Conservation (phyloP, 2,888 invertebrate genomes). For the Eretmocerus hayati region DNA sequence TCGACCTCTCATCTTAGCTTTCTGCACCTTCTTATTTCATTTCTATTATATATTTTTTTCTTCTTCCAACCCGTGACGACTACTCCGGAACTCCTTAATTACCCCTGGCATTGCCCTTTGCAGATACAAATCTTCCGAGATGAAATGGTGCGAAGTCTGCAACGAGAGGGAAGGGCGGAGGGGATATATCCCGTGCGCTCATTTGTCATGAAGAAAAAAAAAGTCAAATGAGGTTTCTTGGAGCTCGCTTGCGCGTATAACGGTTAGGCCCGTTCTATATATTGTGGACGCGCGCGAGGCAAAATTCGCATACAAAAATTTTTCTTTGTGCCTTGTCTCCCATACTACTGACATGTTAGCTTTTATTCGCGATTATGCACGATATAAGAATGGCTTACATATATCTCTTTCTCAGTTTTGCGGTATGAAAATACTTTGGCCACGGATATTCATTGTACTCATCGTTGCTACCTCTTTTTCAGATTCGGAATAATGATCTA, state of each 20-base stretch:
- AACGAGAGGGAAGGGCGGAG: neutral
- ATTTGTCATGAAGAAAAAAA: slow-evolving; percentile 10
- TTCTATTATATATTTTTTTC: neutral
- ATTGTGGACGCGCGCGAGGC: neutral
- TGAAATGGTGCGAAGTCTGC: neutral
- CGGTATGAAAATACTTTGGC: too few relatives aligned
- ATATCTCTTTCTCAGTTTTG: too few relatives aligned
- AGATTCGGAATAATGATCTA: too few relatives aligned
- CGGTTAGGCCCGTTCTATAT: neutral
- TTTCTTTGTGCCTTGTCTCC: slow-evolving; percentile 3
- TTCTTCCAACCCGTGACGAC: neutral
- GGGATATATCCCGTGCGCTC: neutral
- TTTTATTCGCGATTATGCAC: slow-evolving; percentile 4
- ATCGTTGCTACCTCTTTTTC: too few relatives aligned
- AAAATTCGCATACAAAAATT: slow-evolving; percentile 15
- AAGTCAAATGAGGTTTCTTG: slow-evolving; percentile 9
- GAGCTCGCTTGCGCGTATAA: slow-evolving; percentile 2
- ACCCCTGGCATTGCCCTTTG: neutral
- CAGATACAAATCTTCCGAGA: slow-evolving; percentile 1
- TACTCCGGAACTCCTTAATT: slow-evolving; percentile 17
- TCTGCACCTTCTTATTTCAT: neutral
- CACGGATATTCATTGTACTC: too few relatives aligned
- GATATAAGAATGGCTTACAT: neutral
- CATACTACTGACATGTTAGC: slow-evolving; percentile 3
- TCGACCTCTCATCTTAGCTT: neutral